Evolutionary conservation across 2,797 vertebrate genomes (phyloP), one percentile per base, ranked within the genome.

Genomic region (Coregonus sp.): DNA sequence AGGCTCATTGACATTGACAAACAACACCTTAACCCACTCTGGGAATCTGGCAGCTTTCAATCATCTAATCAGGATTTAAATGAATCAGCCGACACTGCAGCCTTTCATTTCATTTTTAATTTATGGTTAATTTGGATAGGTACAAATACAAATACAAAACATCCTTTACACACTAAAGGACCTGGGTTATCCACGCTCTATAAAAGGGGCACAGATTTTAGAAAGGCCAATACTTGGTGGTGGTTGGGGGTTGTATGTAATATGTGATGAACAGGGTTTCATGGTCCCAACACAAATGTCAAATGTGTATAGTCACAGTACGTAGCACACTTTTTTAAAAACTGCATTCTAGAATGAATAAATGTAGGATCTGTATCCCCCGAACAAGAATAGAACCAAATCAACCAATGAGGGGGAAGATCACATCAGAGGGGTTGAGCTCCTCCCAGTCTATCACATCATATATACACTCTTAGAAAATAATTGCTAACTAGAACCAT

Each of bases 1-100:
- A 70, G 81, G 82, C 40, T 81, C 77, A 88, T 67, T 86, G 79
- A 84, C 80, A 82, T 63, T 59, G 14, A 33, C 18, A 18, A 33
- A 20, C 12, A 4, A 33, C 29, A 14, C 29, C 29, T 87, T 90
- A 88, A 84, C 85, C 77, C 56, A 80, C 74, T 84, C 80, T 15
- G 84, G 31, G 25, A 90, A 82, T 83, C 82, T 85, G 85, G 80
- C 84, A 88, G 81, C 83, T 74, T 69, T 89, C 87, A 85, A 80
- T 87, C 84, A 88, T 88, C 75, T 83, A 80, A 90, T 91, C 86
- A 87, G 86, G 83, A 76, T 80, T 87, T 86, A 74, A 88, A 86
- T 86, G 78, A 82, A 91, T 91, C 85, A 9, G 59, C n/a, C 15
- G 25, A n/a, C 29, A 14, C 16, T 6, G 61, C 4, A 14, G 63